Conservation (phyloP, 2,888 invertebrate genomes). For the Scaptomyza tumidula region DNA sequence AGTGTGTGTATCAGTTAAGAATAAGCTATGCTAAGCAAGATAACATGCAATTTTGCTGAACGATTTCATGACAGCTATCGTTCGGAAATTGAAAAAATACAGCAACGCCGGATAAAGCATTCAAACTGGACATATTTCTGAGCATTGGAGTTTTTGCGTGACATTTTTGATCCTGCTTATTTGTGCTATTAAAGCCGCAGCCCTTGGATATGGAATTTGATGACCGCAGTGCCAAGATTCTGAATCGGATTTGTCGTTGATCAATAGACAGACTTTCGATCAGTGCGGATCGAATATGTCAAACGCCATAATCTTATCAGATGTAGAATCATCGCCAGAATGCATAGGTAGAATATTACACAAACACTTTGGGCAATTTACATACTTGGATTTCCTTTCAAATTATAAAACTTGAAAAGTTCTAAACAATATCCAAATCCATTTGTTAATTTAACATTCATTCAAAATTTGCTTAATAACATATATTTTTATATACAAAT, state of each 20-base stretch:
- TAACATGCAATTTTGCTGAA: too few relatives aligned
- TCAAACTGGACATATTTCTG: slow-evolving; percentile 64
- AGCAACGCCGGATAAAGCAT: slow-evolving; percentile 16
- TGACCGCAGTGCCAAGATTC: slow-evolving; percentile 12
- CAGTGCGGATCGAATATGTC: slow-evolving; percentile 10
- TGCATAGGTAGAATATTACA: too few relatives aligned
- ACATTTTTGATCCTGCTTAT: slow-evolving; percentile 58
- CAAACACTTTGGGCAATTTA: too few relatives aligned
- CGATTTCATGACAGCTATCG: slow-evolving; percentile 58
- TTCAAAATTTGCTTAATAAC: not conserved
- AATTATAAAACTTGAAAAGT: too few relatives aligned
- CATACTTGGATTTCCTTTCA: too few relatives aligned
- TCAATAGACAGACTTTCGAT: slow-evolving; percentile 22
- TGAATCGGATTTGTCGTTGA: slow-evolving; percentile 28
- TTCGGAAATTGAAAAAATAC: slow-evolving; percentile 63
- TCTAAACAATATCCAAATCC: not conserved
- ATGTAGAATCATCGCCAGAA: slow-evolving; percentile 45
- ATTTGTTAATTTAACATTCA: too few relatives aligned
- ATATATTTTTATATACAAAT: not conserved
- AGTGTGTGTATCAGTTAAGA: not conserved
- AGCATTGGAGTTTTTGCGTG: slow-evolving; percentile 59
- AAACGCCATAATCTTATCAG: slow-evolving; percentile 27
- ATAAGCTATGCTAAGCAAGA: too few relatives aligned
- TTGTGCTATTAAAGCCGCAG: slow-evolving; percentile 49
- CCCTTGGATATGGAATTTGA: slow-evolving; percentile 12